Evolutionary conservation across 2,797 vertebrate genomes (phyloP), one percentile per base, ranked within the genome.

Genomic region (Moxostoma hubbsi): DNA sequence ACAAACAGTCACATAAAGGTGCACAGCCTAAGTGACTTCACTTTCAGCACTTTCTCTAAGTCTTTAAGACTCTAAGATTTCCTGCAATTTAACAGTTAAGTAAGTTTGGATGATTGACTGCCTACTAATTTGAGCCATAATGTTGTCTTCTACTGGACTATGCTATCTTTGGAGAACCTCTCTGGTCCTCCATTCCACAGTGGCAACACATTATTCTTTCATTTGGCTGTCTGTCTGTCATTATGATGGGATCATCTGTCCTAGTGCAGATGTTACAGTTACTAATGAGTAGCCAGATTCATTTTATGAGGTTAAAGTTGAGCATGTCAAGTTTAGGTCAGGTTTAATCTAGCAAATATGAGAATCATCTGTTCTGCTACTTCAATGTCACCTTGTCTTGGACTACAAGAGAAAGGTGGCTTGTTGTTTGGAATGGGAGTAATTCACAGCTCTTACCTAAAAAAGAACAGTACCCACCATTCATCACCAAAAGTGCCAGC

Each of bases 271-370:
- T 94, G 93, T 93, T 94, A 91, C 92, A 89, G 88, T 90, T 89
- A 89, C 90, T 93, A 94, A 95, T 95, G 91, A 94, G 89, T 92
- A 94, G 93, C 89, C 64, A 80, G 47, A 86, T 78, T 86, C 90
- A 73, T 80, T 94, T 94, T 93, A 94, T 93, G 93, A 91, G 93
- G 93, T 94, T 91, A 93, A 93, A 93, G 92, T 93, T 94, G 85
- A 88, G 86, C 81, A 85, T 85, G 88, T 81, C 85, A 88, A 90
- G 89, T 92, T 81, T 86, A 88, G 90, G 89, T 92, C 92, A 91
- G 85, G 84, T 88, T 91, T 86, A 90, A 91, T 91, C 79, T 83
- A 75, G 68, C 54, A 74, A 81, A 68, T 57, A 53, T 47, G 75
- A 61, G 73, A 63, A 74, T 89, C 72, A 55, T 82, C 81, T 85